phyloP scores from a whole-genome alignment of 1,140 invertebrate genomes.

The Polyergus mexicanus region DNA sequence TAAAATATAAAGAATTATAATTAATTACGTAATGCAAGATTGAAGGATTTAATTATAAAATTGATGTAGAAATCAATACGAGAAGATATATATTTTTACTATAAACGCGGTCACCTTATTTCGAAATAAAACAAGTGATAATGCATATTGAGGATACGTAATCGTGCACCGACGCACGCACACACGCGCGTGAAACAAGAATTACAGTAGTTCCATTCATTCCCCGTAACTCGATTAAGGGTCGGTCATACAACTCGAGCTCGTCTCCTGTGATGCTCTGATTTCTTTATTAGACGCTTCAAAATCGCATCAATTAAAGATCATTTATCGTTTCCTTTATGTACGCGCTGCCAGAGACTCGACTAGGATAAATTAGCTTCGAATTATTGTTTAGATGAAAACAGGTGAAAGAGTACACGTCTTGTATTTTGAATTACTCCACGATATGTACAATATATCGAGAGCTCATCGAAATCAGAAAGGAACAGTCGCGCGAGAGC shows the following conservation, averaged over 20 bases:
- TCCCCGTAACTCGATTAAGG: constrained; percentile 73
- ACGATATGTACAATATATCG: not conserved
- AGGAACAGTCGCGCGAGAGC: not conserved
- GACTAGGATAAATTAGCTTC: not conserved
- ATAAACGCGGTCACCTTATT: constrained; percentile 11
- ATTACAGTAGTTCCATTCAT: constrained; percentile 79
- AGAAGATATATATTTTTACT: not conserved
- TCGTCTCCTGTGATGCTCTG: constrained; percentile 48
- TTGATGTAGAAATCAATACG: not conserved
- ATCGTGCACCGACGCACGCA: constrained; percentile 40
- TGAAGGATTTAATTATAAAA: not conserved
- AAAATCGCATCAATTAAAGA: constrained; percentile 14
- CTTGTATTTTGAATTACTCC: not conserved
- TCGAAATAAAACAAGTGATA: constrained; percentile 56
- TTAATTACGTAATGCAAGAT: not conserved
- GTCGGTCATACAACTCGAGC: constrained; percentile 47
- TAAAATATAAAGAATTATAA: not conserved
- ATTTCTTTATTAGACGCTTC: constrained; percentile 60
- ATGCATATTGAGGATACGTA: constrained; percentile 47
- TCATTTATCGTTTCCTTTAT: not conserved
- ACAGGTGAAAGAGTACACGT: not conserved
- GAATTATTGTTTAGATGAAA: not conserved
- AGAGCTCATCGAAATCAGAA: not conserved
- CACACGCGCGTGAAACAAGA: constrained; percentile 53
- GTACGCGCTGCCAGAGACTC: not conserved